Evolutionary conservation across 37 sponge, comb jelly and placozoan species (phyloP), one percentile per base, ranked within the genome.

Genomic region (Hormiphora californensis): DNA sequence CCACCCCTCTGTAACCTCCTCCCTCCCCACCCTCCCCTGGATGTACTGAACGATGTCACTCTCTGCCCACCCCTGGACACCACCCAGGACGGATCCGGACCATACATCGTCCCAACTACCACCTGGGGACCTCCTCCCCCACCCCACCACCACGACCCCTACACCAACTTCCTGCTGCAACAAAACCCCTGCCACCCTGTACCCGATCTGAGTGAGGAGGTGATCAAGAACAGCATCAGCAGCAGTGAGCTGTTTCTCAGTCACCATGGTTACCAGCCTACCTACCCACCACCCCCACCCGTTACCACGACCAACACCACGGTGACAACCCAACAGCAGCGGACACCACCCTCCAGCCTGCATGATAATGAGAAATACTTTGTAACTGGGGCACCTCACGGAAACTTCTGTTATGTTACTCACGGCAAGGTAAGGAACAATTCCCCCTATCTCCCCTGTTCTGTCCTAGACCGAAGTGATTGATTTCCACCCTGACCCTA

Each of bases 361-460:
- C n/a, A n/a, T n/a, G n/a, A n/a, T n/a, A n/a, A n/a, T n/a, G n/a
- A n/a, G n/a, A n/a, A n/a, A n/a, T 73, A 40, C 44, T 40, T 43
- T 28, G 11, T 46, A 8, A 40, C 81, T 19, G 81, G 81, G 27
- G 44, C 81, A 8, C 81, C 81, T 40, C 43, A 73, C 44, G 81
- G 81, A 19, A n/a, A 43, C 23, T 7, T 41, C 46, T 5, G 40
- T 28, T 73, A 73, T 28, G 46, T 73, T 2, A 73, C 81, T 43
- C 81, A 73, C 25, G 44, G 81, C 41, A 73, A 73, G 81, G 81
- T 73, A 4, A 12, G 59, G 19, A n/a, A 4, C 5, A 30, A 23
- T 12, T 46, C 11, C 12, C 12, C 51, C 12, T 17, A 46, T 49
- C 15, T 15, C 12, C 15, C 9, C 15, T 17, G 15, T 15, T 17